Evolutionary conservation across 2,888 invertebrate genomes (phyloP), one percentile per base, ranked within the genome.

Genomic region (Zaprionus bogoriensis): DNA sequence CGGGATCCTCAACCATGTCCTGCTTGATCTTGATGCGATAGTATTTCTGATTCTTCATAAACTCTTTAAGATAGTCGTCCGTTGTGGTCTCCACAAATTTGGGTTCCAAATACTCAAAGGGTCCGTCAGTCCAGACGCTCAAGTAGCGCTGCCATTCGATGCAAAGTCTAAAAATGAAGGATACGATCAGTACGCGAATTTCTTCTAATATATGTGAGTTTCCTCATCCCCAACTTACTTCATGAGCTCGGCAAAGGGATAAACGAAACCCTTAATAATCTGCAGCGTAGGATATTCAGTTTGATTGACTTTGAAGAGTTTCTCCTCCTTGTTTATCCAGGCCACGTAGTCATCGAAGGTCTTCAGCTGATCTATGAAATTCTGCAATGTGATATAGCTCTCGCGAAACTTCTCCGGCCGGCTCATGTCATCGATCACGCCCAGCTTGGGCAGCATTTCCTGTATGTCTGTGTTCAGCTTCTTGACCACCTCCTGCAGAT

Each of bases 271-370:
- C 84, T 95, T 95, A 32, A 98, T 92, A 78, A 97, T 96, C 67
- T 95, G 95, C 50, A 98, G 93, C 57, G 95, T 95, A 0, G 95
- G 93, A 91, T 96, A 98, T 12, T 91, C 90, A 0, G 95, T 94
- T 46, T 94, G 89, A 1, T 96, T 95, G 87, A 96, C 96, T 87
- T 97, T 96, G 84, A 98, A 97, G 2, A 90, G 93, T 3, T 92
- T 91, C 91, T 98, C 98, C 92, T 98, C 98, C 76, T 94, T 94
- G 90, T 98, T 97, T 48, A 98, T 97, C 97, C 97, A 97, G 4
- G 91, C 90, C 14, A 96, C 95, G 74, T 95, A 93, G 74, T 94
- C 93, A 78, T 96, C 94, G 81, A 96, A 95, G 17, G 94, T 94
- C 61, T 94, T 93, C 45, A 98, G 91, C 61, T 95, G 93, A 78